A percentile compares a stretch with the other conserved stretches of the same genome.
phyloP scores from a whole-genome alignment of 2,113 vertebrate species.

The Hemibagrus wyckioides region DNA sequence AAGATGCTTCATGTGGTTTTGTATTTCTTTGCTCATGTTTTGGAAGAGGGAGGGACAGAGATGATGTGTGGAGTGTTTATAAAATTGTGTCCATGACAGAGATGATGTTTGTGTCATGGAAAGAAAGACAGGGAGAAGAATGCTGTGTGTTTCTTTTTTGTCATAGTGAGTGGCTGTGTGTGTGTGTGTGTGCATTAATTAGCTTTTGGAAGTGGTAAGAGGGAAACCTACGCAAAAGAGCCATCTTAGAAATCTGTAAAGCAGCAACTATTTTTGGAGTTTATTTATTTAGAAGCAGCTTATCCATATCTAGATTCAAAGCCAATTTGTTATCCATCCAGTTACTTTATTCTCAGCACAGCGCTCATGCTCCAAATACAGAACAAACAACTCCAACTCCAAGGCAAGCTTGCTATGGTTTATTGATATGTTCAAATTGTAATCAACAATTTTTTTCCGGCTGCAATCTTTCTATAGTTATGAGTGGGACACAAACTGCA shows the following conservation, averaged over 20 bases:
- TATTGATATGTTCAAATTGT: neutral
- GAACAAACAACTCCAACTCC: neutral
- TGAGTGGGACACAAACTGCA: neutral
- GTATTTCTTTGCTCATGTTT: neutral
- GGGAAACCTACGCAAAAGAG: neutral
- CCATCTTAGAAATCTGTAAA: neutral
- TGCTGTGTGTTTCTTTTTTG: neutral
- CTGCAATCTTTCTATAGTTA: neutral
- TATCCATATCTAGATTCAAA: neutral
- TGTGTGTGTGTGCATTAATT: neutral
- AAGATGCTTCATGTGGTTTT: slow-evolving; percentile 13
- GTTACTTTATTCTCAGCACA: neutral
- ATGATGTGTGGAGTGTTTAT: neutral
- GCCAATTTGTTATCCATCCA: neutral
- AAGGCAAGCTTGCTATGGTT: neutral
- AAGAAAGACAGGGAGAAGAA: slow-evolving; percentile 8
- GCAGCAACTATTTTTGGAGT: neutral
- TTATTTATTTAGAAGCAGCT: neutral
- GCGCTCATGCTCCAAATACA: neutral
- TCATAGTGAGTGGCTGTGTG: neutral
- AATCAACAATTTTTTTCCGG: neutral
- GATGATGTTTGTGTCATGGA: neutral
- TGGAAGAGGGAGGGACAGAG: neutral
- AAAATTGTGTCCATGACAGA: slow-evolving; percentile 4
- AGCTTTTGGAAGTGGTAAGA: neutral